phyloP scores from a whole-genome alignment of 2,113 vertebrate species.

The Crotalus viridis region DNA sequence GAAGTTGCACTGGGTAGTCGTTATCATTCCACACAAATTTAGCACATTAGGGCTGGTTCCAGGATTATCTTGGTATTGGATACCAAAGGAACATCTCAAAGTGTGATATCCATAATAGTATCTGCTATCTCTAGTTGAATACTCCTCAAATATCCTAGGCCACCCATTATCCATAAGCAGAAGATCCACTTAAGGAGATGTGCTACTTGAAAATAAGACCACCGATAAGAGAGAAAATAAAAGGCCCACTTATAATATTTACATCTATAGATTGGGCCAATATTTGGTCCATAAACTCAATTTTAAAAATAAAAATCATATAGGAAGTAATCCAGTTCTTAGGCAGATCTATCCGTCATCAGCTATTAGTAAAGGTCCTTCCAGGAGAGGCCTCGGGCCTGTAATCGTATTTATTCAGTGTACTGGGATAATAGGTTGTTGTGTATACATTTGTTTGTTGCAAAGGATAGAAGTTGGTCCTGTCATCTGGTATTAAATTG shows the following conservation, averaged over 20 bases:
- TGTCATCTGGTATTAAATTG: slow-evolving; percentile 93
- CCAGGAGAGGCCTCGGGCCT: slow-evolving; percentile 91
- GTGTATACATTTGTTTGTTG: slow-evolving; percentile 98
- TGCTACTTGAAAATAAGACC: slow-evolving; percentile 64
- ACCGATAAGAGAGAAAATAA: slow-evolving; percentile 54
- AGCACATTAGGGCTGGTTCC: slow-evolving; percentile 36
- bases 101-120: slow-evolving; percentile 44
- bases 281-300: slow-evolving; percentile 69
- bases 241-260: slow-evolving; percentile 67
- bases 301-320: slow-evolving; percentile 60
- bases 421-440: slow-evolving; percentile 94
- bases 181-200: slow-evolving; percentile 64
- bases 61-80: not conserved
- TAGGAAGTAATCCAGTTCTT: slow-evolving; percentile 58
- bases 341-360: slow-evolving; percentile 69
- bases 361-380: slow-evolving; percentile 95
- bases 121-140: slow-evolving; percentile 52
- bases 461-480: slow-evolving; percentile 90
- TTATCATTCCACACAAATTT: not conserved
- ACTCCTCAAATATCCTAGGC: slow-evolving; percentile 50
- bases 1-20: not conserved
- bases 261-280: slow-evolving; percentile 62
- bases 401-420: slow-evolving; percentile 92
- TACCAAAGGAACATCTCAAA: slow-evolving; percentile 39
- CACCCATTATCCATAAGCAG: slow-evolving; percentile 34